Base-by-base conservation (phyloP, 2,113 vertebrate species). In the Pyxicephalus adspersus region DNA sequence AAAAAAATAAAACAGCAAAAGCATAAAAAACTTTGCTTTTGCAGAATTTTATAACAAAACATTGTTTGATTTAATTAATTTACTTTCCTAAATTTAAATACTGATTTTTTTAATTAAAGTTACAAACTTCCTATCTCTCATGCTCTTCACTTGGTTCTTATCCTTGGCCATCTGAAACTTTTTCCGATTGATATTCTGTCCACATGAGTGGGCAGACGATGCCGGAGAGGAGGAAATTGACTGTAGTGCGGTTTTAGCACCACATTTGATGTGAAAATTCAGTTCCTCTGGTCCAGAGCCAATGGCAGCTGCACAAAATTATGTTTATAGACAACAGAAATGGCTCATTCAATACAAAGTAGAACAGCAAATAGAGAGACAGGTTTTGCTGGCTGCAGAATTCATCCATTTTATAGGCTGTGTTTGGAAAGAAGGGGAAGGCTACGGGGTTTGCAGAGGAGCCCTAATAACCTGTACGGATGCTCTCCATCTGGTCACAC, bases 191-290 rank as follows among this genome's bases (percentile, higher is more conserved):
- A 38, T 38, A 74, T 74, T 74, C 71, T 74, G 54, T n/a, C 71
- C 54, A 74, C 71, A 74, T 74, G 51, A 60, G 31, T 25, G 71
- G 71, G 71, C 71, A 74, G 71, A 74, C 71, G 54, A 60, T 13
- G 71, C 71, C 57, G 71, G 71, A 74, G 54, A 58, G 71, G 54
- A 74, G 71, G 71, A 74, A 74, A 74, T 74, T 74, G 54, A 74
- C 71, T 74, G 71, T 55, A 57, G 54, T 74, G 54, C 38, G 23
- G 54, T 74, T 74, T 74, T 74, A 74, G 54, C 54, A 74, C 54
- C 71, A 74, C 31, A 74, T 74, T 74, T 74, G 71, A 74, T 74
- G 71, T 58, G 71, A 60, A 74, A 74, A 74, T 58, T 74, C 71
- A 74, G 71, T 74, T 74, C 58, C 71, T 22, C 55, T 74, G 71